phyloP scores from a whole-genome alignment of 2,113 vertebrate species.

The Bombycilla garrulus region DNA sequence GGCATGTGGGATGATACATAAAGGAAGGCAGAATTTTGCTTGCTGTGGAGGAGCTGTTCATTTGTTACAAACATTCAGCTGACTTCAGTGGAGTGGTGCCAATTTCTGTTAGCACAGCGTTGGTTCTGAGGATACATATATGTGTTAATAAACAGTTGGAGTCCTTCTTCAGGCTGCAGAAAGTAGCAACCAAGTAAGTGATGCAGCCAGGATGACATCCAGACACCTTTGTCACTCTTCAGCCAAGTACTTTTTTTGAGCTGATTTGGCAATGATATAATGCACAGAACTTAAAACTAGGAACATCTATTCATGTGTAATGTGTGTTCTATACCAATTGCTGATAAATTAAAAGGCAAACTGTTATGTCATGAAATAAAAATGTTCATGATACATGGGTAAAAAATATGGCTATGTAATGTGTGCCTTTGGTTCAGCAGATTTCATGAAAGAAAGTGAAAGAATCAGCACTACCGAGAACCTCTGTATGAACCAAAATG shows the following conservation, averaged over 20 bases:
- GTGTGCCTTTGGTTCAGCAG: background rate
- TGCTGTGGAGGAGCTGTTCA: conserved; percentile 40
- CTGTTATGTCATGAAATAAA: background rate
- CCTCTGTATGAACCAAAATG: background rate
- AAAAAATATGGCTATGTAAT: background rate
- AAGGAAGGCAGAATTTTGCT: conserved; percentile 39
- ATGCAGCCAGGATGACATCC: background rate
- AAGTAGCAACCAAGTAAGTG: background rate
- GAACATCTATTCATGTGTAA: background rate
- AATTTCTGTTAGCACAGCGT: background rate
- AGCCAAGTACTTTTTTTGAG: background rate
- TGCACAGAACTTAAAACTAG: background rate
- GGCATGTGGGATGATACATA: conserved; percentile 40
- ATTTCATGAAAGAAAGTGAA: background rate
- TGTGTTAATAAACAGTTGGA: background rate
- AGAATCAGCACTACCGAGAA: background rate
- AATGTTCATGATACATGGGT: background rate
- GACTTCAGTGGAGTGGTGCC: conserved; percentile 20
- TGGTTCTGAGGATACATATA: background rate
- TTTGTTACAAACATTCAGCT: conserved; percentile 45
- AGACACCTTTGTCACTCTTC: background rate
- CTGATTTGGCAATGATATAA: background rate
- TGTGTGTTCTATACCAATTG: background rate
- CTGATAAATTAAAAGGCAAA: background rate
- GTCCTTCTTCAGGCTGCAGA: background rate